phyloP scores from a whole-genome alignment of 1,140 invertebrate species.

The Drosophila nebulosa region DNA sequence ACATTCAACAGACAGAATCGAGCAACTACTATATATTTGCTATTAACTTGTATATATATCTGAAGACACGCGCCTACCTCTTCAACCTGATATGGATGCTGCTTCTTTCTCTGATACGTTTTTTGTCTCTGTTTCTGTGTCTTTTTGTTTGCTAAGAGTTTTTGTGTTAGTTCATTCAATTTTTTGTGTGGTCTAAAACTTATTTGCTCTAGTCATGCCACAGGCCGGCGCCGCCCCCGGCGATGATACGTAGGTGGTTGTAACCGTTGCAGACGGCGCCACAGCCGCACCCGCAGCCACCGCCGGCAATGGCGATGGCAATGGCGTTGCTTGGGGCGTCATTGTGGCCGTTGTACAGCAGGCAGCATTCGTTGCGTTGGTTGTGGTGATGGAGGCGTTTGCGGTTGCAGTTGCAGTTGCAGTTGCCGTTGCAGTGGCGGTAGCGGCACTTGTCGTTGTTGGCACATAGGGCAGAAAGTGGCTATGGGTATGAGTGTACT shows the following conservation, averaged over 20 bases:
- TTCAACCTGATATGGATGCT: constrained; percentile 45
- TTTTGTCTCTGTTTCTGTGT: neutral
- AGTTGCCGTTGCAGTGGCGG: too few relatives aligned
- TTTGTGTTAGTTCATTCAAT: constrained; percentile 1
- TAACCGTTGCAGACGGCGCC: constrained; percentile 34
- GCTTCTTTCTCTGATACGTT: constrained; percentile 15
- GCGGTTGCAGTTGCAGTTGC: constrained; percentile 24
- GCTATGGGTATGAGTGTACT: constrained; percentile 64
- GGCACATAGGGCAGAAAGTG: constrained; percentile 72
- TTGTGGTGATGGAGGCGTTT: constrained; percentile 17
- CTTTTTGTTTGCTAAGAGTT: constrained; percentile 3
- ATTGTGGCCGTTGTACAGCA: constrained; percentile 41
- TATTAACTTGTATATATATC: neutral
- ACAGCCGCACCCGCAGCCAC: constrained; percentile 22
- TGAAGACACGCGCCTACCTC: constrained; percentile 39
- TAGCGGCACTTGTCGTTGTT: constrained; percentile 40
- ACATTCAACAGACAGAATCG: constrained; percentile 3
- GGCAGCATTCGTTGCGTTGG: constrained; percentile 53
- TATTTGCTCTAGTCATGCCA: constrained; percentile 63
- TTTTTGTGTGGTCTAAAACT: constrained; percentile 56
- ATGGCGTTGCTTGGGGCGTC: constrained; percentile 30
- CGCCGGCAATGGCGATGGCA: constrained; percentile 16
- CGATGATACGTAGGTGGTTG: constrained; percentile 57
- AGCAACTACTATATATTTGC: neutral
- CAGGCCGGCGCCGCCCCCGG: constrained; percentile 56